phyloP scores from a whole-genome alignment of 2,113 vertebrate species.

The Ictalurus furcatus region DNA sequence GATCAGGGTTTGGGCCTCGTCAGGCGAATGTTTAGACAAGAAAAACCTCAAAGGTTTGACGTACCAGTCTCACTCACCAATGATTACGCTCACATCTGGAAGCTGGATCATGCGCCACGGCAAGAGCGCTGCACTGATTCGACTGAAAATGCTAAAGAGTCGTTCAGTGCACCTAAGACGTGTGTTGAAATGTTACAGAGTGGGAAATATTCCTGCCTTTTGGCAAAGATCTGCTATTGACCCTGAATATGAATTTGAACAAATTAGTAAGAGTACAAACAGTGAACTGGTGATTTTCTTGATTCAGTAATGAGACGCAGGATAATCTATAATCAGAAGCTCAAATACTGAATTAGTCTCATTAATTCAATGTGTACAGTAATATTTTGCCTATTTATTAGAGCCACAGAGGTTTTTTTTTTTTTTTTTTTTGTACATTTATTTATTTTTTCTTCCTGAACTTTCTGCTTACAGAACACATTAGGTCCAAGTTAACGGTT shows the following conservation, averaged over 20 bases:
- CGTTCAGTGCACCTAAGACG: not conserved
- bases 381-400: not conserved
- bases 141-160: not conserved
- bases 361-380: not conserved
- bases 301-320: not conserved
- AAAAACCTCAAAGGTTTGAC: conserved; percentile 10
- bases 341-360: not conserved
- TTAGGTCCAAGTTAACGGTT: not conserved
- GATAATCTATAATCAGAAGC: not conserved
- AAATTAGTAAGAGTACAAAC: not conserved
- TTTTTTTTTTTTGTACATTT: not conserved
- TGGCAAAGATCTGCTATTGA: not conserved
- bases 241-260: not conserved
- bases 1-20: conserved; percentile 1
- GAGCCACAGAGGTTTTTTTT: no score
- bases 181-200: not conserved
- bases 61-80: not conserved
- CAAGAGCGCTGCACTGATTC: not conserved
- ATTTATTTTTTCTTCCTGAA: not conserved
- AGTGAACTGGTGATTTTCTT: not conserved
- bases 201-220: not conserved
- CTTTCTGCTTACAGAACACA: not conserved
- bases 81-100: conserved; percentile 29
- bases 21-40: not conserved
- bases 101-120: not conserved